Evolutionary conservation across 2,113 vertebrate genomes (phyloP), one percentile per base, ranked within the genome.

Genomic region (Melanocharis versteri): DNA sequence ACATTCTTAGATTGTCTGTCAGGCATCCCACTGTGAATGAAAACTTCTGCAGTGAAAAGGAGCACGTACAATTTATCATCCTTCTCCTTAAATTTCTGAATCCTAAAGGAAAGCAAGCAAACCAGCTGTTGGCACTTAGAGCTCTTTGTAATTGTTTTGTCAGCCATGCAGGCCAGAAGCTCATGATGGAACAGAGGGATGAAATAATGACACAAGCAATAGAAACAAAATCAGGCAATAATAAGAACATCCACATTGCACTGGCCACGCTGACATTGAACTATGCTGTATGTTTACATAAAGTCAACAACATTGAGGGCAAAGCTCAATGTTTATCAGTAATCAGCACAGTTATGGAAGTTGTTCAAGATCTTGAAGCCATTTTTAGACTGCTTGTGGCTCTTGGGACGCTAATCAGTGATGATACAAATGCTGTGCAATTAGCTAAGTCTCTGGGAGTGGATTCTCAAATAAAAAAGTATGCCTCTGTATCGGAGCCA

Each of bases 281-380:
- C 97, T 99, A 99, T 81, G 98, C 99, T 31, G 98, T 98, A 85
- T 98, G 98, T 97, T 98, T 99, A 96, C 98, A 99, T 97, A 98
- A 97, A 95, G 98, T 98, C 91, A 97, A 98, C 51, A 98, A 99
- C 83, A 97, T 99, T 70, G 99, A 99, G 97, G 99, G 98, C 77
- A 99, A 99, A 98, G 99, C 99, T 76, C 99, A 99, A 76, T 99
- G 99, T 86, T 98, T 99, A 64, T 99, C 99, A n/a, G 98, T 99
- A 89, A 99, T 99, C 96, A 99, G 99, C 91, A 98, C 98, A 78
- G 97, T 98, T 90, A 98, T 99, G 93, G 99, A 99, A 98, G 98
- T 99, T 58, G 98, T 99, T 86, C 98, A 99, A 98, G 99, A 99
- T 97, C 98, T 98, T 94, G 99, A 99, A 98, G 99, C 99, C 35